phyloP scores from a whole-genome alignment of 2,113 vertebrate genomes.

The Eupsittula cactorum region DNA sequence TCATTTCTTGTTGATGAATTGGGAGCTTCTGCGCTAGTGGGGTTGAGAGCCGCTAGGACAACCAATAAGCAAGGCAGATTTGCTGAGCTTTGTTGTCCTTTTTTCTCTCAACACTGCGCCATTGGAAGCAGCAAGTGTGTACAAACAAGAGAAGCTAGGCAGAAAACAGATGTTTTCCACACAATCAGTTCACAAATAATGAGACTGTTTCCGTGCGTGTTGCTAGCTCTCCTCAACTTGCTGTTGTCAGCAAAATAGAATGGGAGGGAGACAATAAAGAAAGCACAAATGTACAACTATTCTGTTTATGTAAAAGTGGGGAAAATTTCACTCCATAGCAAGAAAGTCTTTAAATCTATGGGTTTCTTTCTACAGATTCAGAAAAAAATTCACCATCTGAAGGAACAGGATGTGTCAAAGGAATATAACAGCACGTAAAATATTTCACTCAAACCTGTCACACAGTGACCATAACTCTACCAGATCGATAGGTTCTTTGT shows the following conservation, averaged over 20 bases:
- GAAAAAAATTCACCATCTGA: background rate
- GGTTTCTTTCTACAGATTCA: background rate
- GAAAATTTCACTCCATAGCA: background rate
- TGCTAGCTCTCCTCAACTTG: background rate
- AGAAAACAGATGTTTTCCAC: slow-evolving; percentile 42
- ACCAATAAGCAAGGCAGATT: background rate
- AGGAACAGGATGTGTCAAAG: background rate
- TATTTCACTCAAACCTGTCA: background rate
- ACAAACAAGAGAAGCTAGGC: slow-evolving; percentile 37
- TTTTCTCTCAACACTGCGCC: background rate
- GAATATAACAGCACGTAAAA: background rate
- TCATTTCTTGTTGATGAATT: background rate
- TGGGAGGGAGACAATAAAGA: background rate
- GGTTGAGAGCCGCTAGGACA: background rate
- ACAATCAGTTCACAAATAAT: slow-evolving; percentile 27
- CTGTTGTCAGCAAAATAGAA: background rate
- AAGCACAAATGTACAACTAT: background rate
- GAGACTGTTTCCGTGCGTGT: background rate
- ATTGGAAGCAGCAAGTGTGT: slow-evolving; percentile 3
- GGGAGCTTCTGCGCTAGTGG: background rate
- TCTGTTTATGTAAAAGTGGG: background rate
- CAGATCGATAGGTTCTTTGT: background rate
- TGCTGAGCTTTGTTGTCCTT: background rate
- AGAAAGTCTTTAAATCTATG: background rate
- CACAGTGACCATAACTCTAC: background rate